phyloP scores from a whole-genome alignment of 2,888 invertebrate genomes.

The Meloe dianella region DNA sequence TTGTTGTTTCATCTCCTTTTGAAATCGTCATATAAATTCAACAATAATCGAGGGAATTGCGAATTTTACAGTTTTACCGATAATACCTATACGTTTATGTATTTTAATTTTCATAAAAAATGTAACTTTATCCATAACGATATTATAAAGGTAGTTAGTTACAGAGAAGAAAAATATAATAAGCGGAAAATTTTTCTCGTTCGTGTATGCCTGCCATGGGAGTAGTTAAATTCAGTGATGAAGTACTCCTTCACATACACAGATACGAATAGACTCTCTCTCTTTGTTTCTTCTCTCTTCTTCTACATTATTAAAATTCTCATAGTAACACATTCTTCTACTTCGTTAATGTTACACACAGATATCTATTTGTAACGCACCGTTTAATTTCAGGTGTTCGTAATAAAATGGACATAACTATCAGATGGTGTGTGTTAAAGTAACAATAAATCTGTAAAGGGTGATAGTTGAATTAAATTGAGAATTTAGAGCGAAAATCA shows the following conservation, averaged over 20 bases:
- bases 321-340: not conserved
- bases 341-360: constrained; percentile 16
- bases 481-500: not conserved
- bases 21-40: not conserved
- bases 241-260: constrained; percentile 17
- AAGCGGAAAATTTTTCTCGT: constrained; percentile 17
- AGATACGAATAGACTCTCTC: not conserved
- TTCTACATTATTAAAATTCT: constrained; percentile 4
- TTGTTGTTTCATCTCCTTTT: not conserved
- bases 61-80: not conserved
- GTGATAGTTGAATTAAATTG: not conserved
- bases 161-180: constrained; percentile 15
- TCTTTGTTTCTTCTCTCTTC: constrained; percentile 1
- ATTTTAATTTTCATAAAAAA: not conserved
- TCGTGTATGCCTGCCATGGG: constrained; percentile 20
- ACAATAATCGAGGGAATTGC: not conserved
- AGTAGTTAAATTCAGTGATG: constrained; percentile 21
- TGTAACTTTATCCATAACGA: not conserved
- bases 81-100: not conserved
- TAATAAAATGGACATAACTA: not conserved
- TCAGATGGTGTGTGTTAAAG: not conserved
- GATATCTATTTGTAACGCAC: constrained; percentile 18
- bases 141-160: constrained; percentile 6
- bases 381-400: constrained; percentile 20
- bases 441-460: not conserved